Base-by-base conservation (phyloP, 2,888 invertebrate genomes). In the Megalurothrips usitatus region DNA sequence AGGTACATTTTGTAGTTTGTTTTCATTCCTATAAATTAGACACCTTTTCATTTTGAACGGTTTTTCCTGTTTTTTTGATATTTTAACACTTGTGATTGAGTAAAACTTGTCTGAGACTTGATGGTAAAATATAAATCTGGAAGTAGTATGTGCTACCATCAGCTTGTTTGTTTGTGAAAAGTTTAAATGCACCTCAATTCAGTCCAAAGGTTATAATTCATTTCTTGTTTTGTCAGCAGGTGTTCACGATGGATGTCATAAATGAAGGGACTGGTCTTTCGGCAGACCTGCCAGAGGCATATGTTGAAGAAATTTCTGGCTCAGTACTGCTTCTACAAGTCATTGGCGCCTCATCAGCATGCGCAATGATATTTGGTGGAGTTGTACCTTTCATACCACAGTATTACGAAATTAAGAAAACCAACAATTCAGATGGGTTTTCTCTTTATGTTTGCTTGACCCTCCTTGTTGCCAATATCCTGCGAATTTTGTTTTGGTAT, bases 401-500 rank as follows among this genome's bases (percentile, higher is more conserved):
- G 86, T 99, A 98, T 87, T 90, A 92, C 84, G 97, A 99, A 89
- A 99, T 99, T 83, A 94, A 92, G 86, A 92, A 90, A 85, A 94
- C 95, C 58, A 94, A 95, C 87, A 97, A 98, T 89, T 94, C 97
- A 23, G 97, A 98, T 85, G 99, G 99, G 17, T 99, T 99, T 89
- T 99, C 99, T 0, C 89, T 97, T 79, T 96, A 96, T 87, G 99
- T 99, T 81, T 99, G 99, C 87, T 91, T 99, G 84, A 95, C 97
- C 43, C 91, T 99, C 81, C 90, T 99, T 80, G 91, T 98, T 86
- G 99, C 99, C 82, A 99, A 99, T 87, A 98, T 96, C 81, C 90
- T 99, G 83, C 92, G 99, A 86, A 98, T 99, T 87, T 90, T 98
- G 85, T 99, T 99, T 89, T 99, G 99, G 99, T 99, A 89, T 89